Base-by-base conservation (phyloP, 2,113 vertebrate species). In the Lagopus muta region DNA sequence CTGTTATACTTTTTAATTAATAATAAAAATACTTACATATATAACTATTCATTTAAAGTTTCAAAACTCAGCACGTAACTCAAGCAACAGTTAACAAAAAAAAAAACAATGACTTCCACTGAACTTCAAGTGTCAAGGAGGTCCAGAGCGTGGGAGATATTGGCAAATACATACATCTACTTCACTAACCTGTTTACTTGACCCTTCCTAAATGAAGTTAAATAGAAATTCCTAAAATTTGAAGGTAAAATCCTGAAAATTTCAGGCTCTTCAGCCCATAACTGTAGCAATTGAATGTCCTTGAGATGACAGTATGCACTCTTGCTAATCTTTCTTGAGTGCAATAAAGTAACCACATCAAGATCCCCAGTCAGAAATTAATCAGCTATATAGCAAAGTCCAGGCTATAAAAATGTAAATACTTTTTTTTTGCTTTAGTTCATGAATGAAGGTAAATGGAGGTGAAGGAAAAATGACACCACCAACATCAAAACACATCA, bases 311-410 rank as follows among this genome's bases (percentile, higher is more conserved):
- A 47, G 18, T 11, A 6, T 74, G 34, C 61, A 30, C 22, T 78
- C 28, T 34, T 60, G 24, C 25, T 52, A 72, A 13, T 24, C 52
- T 24, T 55, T 77, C 13, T 77, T 77, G 6, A 0, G 28, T 32
- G 7, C 28, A 45, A n/a, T 65, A 57, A 48, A 42, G 38, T 80
- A 82, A 74, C 47, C 15, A 76, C 34, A 77, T 42, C 61, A 57
- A 74, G 48, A 82, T 85, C 38, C 11, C 6, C 47, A 66, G 21
- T 92, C 40, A 50, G 82, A 85, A 94, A 73, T 75, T 77, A 78
- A 94, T 85, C 64, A 81, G 84, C 89, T 95, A 73, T 32, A 62
- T 91, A 74, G 52, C 75, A 55, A 66, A 85, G 42, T 75, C 70
- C 55, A 50, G 45, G 72, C 67, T 86, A 62, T 82, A 94, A 90